These are phyloP conservation scores for Drosophila nannoptera DNA, from an alignment of 1,140 invertebrate genomes.

Conservation along the genomic window DNA sequence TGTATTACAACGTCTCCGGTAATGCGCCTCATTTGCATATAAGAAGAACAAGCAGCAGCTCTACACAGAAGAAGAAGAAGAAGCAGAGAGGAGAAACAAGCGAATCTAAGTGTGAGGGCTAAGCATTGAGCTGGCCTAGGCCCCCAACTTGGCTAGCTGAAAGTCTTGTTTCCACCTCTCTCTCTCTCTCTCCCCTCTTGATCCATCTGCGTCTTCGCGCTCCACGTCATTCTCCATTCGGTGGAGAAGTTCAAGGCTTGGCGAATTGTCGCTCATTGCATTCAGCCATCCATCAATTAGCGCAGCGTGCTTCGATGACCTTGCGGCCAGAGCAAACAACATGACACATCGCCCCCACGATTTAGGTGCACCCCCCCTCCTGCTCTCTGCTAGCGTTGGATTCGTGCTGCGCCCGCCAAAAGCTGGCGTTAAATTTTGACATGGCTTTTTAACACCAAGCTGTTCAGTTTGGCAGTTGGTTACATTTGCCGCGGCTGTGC, in stretches of 20 bases:
- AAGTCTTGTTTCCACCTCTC: no score
- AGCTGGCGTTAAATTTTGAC: constrained; percentile 73
- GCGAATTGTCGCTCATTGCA: constrained; percentile 68
- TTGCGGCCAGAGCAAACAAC: constrained; percentile 60
- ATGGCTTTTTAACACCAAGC: constrained; percentile 71
- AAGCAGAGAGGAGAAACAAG: no score
- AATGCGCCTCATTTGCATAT: constrained; percentile 64
- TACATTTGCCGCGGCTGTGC: constrained; percentile 52
- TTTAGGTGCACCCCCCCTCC: neutral
- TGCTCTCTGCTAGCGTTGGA: neutral
- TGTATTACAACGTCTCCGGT: constrained; percentile 46
- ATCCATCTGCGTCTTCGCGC: neutral
- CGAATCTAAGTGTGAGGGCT: constrained; percentile 30
- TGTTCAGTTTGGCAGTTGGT: constrained; percentile 21
- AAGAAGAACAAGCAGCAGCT: constrained; percentile 30
- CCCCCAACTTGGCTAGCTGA: constrained; percentile 6
- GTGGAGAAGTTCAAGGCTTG: constrained; percentile 63
- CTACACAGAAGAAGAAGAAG: no score
- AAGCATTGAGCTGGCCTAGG: constrained; percentile 41
- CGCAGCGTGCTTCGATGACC: constrained; percentile 36
- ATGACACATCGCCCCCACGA: constrained; percentile 30
- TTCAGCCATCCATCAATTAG: constrained; percentile 69
- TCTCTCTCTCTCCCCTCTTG: no score
- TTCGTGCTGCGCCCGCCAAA: neutral
- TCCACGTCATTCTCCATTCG: constrained; percentile 1